Evolutionary conservation across 1,140 invertebrate genomes (phyloP).

Genomic region (Telenomus remus): DNA sequence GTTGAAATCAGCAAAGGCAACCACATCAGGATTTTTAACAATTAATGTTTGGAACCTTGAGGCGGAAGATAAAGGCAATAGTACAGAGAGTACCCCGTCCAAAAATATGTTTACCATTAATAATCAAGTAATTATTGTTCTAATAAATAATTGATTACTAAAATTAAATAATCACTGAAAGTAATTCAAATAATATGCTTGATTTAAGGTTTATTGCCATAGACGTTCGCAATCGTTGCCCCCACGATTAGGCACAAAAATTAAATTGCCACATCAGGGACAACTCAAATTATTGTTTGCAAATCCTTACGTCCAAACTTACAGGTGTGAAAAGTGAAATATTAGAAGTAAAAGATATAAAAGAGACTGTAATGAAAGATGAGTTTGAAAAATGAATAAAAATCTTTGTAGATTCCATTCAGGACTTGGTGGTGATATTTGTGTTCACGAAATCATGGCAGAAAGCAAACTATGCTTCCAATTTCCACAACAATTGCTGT

Average conservation of each 20-base stretch:
- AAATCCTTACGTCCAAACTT: slow-evolving; percentile 87
- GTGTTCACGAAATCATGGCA: slow-evolving; percentile 94
- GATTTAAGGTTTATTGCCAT: slow-evolving; percentile 80
- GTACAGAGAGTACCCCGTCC: slow-evolving; percentile 83
- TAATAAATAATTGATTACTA: not conserved
- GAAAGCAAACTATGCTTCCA: slow-evolving; percentile 90
- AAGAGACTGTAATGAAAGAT: too few relatives aligned
- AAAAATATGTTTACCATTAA: slow-evolving; percentile 70
- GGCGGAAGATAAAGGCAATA: slow-evolving; percentile 82
- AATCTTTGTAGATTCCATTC: slow-evolving; percentile 91
- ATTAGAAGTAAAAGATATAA: too few relatives aligned
- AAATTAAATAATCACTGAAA: slow-evolving; percentile 1
- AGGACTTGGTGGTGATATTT: slow-evolving; percentile 91
- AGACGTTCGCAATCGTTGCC: slow-evolving; percentile 90
- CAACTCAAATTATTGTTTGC: slow-evolving; percentile 84
- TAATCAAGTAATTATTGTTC: slow-evolving; percentile 60
- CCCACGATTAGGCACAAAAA: slow-evolving; percentile 85
- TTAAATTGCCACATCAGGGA: slow-evolving; percentile 86
- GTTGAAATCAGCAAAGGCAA: slow-evolving; percentile 78
- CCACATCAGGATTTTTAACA: slow-evolving; percentile 87
- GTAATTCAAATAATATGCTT: not conserved
- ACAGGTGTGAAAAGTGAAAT: too few relatives aligned
- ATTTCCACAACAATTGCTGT: slow-evolving; percentile 93
- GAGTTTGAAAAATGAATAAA: too few relatives aligned
- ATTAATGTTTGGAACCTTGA: slow-evolving; percentile 89